Conservation (phyloP, 2,797 vertebrate species). For the Brachymystax lenok region DNA sequence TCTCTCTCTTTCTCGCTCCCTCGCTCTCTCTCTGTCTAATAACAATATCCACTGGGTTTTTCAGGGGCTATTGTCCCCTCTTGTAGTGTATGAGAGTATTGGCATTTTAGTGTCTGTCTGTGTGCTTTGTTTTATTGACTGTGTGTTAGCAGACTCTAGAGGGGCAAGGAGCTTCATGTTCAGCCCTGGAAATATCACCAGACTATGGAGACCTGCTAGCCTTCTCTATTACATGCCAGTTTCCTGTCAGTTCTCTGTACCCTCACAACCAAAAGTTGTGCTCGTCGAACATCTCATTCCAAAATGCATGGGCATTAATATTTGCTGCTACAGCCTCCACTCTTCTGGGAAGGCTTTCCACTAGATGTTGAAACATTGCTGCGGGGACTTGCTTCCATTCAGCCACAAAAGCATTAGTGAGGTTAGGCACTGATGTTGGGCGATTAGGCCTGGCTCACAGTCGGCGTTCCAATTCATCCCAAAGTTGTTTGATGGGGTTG, state of each 20-base stretch:
- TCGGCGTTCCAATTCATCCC: too few relatives aligned
- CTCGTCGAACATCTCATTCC: too few relatives aligned
- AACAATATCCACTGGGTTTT: constrained; percentile 25
- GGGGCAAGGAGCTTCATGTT: constrained; percentile 23
- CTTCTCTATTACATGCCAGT: not conserved
- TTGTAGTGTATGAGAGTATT: constrained; percentile 36
- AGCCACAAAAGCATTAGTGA: too few relatives aligned
- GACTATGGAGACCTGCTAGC: constrained; percentile 22
- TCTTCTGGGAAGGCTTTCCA: too few relatives aligned
- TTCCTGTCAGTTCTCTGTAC: not conserved
- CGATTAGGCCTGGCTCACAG: too few relatives aligned
- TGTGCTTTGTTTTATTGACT: constrained; percentile 41
- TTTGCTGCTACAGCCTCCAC: too few relatives aligned
- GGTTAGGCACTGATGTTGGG: too few relatives aligned
- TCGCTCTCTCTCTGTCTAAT: constrained; percentile 25
- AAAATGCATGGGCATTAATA: too few relatives aligned
- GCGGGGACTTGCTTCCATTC: too few relatives aligned
- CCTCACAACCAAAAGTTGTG: too few relatives aligned
- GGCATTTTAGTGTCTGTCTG: constrained; percentile 40
- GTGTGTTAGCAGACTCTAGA: constrained; percentile 30
- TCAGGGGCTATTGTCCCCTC: constrained; percentile 35
- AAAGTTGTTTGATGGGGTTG: too few relatives aligned
- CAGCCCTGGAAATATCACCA: constrained; percentile 56
- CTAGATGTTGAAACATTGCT: too few relatives aligned
- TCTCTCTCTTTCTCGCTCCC: constrained; percentile 36